These are phyloP conservation scores for Pseudopleuronectes americanus DNA, from an alignment of 2,797 vertebrate genomes.

Conservation along the genomic window DNA sequence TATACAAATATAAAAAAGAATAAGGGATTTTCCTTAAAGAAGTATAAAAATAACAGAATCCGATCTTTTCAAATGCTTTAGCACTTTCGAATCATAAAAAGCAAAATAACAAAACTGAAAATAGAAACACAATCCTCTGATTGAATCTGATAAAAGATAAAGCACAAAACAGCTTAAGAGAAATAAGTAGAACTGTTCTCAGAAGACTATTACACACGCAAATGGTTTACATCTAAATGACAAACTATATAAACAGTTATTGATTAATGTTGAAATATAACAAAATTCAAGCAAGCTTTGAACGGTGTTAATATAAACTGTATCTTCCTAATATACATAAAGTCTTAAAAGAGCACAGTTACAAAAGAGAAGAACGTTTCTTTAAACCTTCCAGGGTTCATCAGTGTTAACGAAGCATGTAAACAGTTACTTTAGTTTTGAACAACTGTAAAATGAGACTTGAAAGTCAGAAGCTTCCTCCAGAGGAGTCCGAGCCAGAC, in stretches of 20 bases:
- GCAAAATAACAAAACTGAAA: not conserved
- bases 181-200: slow-evolving; percentile 19
- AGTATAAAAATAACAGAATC: slow-evolving; percentile 69
- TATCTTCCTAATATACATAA: slow-evolving; percentile 34
- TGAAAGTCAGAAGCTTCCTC: no score
- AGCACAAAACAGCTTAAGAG: slow-evolving; percentile 28
- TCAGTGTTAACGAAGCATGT: slow-evolving; percentile 69
- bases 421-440: slow-evolving; percentile 64
- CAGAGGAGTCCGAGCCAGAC: not conserved
- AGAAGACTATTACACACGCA: slow-evolving; percentile 36
- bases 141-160: slow-evolving; percentile 28
- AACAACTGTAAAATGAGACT: no score
- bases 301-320: slow-evolving; percentile 49
- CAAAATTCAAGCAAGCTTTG: slow-evolving; percentile 43
- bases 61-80: slow-evolving; percentile 52
- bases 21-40: slow-evolving; percentile 47
- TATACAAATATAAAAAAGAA: slow-evolving; percentile 50
- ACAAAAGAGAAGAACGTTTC: slow-evolving; percentile 42
- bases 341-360: slow-evolving; percentile 40
- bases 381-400: slow-evolving; percentile 61
- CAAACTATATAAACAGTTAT: slow-evolving; percentile 32
- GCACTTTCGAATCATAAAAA: slow-evolving; percentile 40
- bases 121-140: slow-evolving; percentile 5
- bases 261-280: slow-evolving; percentile 60
- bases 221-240: slow-evolving; percentile 41